Evolutionary conservation across 30 jellyfish, hydroid and myxozoan genomes (phyloP).

Genomic region (Mastigias papua): DNA sequence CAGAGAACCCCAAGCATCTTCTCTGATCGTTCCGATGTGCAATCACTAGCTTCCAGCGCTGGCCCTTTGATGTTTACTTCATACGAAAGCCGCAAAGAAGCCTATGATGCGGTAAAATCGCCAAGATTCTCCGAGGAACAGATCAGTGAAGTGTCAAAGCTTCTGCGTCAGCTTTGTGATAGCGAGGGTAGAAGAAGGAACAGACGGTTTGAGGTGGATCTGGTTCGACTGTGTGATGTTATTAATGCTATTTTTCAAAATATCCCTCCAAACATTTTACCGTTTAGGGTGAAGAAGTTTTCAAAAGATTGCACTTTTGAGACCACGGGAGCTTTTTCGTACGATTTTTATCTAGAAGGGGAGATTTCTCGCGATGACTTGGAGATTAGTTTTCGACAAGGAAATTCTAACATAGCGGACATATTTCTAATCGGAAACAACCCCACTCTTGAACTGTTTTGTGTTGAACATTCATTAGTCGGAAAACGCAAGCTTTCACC

Average conservation of each 20-base stretch:
- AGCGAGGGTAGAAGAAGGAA: slow-evolving; percentile 77
- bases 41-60: slow-evolving; percentile 58
- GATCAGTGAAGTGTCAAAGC: slow-evolving; percentile 50
- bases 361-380: slow-evolving; percentile 15
- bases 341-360: slow-evolving; percentile 68
- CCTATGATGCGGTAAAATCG: slow-evolving; percentile 44
- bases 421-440: slow-evolving; percentile 36
- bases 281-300: slow-evolving; percentile 59
- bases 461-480: slow-evolving; percentile 54
- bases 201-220: slow-evolving; percentile 29
- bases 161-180: slow-evolving; percentile 62
- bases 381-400: slow-evolving; percentile 36
- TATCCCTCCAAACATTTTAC: slow-evolving; percentile 67
- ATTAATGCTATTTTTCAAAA: slow-evolving; percentile 54
- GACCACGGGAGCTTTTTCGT: slow-evolving; percentile 52
- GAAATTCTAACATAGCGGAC: slow-evolving; percentile 48
- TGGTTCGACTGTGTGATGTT: slow-evolving; percentile 63
- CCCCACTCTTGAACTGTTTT: slow-evolving; percentile 64
- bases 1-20: slow-evolving; percentile 29
- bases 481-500: slow-evolving; percentile 66
- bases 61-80: slow-evolving; percentile 59
- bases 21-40: slow-evolving; percentile 39
- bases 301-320: slow-evolving; percentile 59
- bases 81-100: slow-evolving; percentile 27
- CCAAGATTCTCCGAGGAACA: slow-evolving; percentile 70